Percentiles rank a stretch among this genome's conserved stretches.
These are phyloP conservation scores for Hydrolagus affinis DNA, from an alignment of 2,113 vertebrate species.

Conservation along the genomic window DNA sequence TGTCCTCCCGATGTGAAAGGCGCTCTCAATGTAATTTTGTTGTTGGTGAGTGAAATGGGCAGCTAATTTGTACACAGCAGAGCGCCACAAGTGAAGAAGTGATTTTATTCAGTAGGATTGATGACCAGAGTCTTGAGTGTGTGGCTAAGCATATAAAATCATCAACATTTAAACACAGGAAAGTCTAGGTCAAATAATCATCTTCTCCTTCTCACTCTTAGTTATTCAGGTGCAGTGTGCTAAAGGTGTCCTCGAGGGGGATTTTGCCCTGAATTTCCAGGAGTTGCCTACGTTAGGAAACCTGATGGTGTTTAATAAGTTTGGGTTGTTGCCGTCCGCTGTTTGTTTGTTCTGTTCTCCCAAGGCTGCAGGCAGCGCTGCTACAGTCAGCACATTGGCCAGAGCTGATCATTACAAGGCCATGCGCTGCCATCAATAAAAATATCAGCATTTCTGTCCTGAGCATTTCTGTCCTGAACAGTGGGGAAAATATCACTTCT, in stretches of 20 bases:
- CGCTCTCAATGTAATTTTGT: too few species aligned
- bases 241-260: constrained; percentile 74
- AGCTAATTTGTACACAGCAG: too few species aligned
- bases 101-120: too few species aligned
- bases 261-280: constrained; percentile 78
- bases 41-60: too few species aligned
- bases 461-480: constrained; percentile 66
- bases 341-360: constrained; percentile 60
- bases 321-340: constrained; percentile 61
- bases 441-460: constrained; percentile 74
- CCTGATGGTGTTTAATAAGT: constrained; percentile 75
- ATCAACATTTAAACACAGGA: background rate
- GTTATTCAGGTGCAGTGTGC: constrained; percentile 66
- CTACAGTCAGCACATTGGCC: constrained; percentile 71
- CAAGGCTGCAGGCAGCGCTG: constrained; percentile 64
- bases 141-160: background rate
- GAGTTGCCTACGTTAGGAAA: constrained; percentile 73
- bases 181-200: constrained; percentile 3
- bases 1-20: too few species aligned
- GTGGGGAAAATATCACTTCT: constrained; percentile 73
- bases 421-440: constrained; percentile 74
- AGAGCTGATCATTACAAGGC: constrained; percentile 80
- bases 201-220: constrained; percentile 44
- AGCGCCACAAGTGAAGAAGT: too few species aligned
- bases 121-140: too few species aligned